Conservation (phyloP, 2,888 invertebrate genomes). For the Parnassius apollo region DNA sequence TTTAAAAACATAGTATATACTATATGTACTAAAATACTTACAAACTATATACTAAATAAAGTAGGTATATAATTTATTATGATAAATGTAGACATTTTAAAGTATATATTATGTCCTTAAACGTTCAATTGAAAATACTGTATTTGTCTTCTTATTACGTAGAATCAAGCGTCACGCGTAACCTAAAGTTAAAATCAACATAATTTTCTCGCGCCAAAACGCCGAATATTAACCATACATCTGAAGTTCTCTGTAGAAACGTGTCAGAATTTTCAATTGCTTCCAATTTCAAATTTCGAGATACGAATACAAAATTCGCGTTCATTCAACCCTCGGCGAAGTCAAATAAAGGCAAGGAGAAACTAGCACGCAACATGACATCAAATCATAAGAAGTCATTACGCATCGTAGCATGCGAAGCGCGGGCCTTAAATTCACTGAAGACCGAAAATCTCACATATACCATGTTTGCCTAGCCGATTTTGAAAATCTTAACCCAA, state of each 20-base stretch:
- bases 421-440: slow-evolving; percentile 65
- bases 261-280: slow-evolving; percentile 39
- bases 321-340: slow-evolving; percentile 50
- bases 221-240: slow-evolving; percentile 13
- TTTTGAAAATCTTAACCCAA: slow-evolving; percentile 40
- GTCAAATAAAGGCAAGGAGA: slow-evolving; percentile 59
- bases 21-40: too few relatives aligned
- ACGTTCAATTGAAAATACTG: neutral
- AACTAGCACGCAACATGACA: slow-evolving; percentile 71
- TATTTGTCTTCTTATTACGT: slow-evolving; percentile 1
- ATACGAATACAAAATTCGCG: slow-evolving; percentile 42
- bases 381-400: slow-evolving; percentile 80
- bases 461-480: slow-evolving; percentile 63
- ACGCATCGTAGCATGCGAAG: slow-evolving; percentile 64
- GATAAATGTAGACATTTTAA: neutral
- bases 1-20: too few relatives aligned
- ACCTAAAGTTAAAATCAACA: slow-evolving; percentile 4
- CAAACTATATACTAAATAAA: too few relatives aligned
- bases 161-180: too few relatives aligned
- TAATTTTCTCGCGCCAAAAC: slow-evolving; percentile 9
- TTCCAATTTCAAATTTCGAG: slow-evolving; percentile 40
- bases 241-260: slow-evolving; percentile 28
- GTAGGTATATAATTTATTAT: too few relatives aligned
- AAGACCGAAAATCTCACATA: slow-evolving; percentile 61
- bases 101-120: slow-evolving; percentile 50